phyloP scores from a whole-genome alignment of 1,140 invertebrate genomes.

The roundworm (Caenorhabditis elegans) region DNA sequence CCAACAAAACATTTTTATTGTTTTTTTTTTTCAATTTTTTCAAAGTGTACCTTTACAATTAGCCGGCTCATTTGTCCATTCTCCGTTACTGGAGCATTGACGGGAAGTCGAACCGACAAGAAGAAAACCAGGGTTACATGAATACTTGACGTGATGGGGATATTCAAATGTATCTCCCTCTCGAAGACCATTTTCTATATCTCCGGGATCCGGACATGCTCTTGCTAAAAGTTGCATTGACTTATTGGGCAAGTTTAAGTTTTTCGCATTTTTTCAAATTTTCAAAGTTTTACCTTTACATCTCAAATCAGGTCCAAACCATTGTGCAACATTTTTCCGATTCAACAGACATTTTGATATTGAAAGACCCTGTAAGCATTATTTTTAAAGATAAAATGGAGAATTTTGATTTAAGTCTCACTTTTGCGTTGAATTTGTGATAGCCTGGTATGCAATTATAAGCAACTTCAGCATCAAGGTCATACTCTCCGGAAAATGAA shows the following conservation, averaged over 20 bases:
- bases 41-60: constrained; percentile 65
- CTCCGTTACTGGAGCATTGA: constrained; percentile 66
- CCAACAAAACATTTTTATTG: no score
- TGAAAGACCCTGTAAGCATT: constrained; percentile 67
- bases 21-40: no score
- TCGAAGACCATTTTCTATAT: constrained; percentile 85
- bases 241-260: no score
- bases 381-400: no score
- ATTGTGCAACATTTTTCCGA: constrained; percentile 77
- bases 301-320: constrained; percentile 89
- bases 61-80: constrained; percentile 67
- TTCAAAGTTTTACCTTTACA: constrained; percentile 78
- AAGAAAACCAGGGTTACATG: constrained; percentile 67
- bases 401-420: no score
- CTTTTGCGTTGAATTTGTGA: constrained; percentile 66
- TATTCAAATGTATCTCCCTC: constrained; percentile 86
- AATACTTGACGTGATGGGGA: constrained; percentile 74
- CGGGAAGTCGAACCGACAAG: constrained; percentile 66
- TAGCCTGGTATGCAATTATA: constrained; percentile 89
- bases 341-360: constrained; percentile 86
- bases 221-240: constrained; percentile 74
- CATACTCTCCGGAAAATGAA: constrained; percentile 67
- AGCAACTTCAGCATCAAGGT: constrained; percentile 73
- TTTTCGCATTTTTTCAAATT: constrained; percentile 5
- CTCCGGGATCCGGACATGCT: constrained; percentile 81